Base-by-base conservation (phyloP, 2,113 vertebrate genomes). In the Bos javanicus region DNA sequence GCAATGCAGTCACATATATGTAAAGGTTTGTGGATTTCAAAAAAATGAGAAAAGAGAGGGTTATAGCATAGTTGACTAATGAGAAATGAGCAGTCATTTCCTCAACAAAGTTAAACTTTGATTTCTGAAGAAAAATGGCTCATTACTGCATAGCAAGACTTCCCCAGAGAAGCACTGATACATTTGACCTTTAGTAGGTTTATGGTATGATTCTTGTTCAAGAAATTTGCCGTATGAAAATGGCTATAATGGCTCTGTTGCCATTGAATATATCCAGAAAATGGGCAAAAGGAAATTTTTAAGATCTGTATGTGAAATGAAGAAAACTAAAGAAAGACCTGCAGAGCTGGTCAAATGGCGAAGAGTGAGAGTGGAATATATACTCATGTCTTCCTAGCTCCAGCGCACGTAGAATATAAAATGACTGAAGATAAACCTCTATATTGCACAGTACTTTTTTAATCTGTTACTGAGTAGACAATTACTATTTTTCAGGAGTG, bases 71-170 rank as follows among this genome's bases (percentile, higher is more conserved):
- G 80, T 84, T 92, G 56, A 62, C 76, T 60, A 87, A 64, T 64
- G 46, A 95, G 67, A 52, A 64, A 74, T 62, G 90, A 93, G 36
- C 57, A 90, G 74, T 86, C 56, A 50, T 83, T 92, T 93, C 80
- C 71, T 91, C 64, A 95, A 78, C 59, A 96, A 90, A 95, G 90
- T 74, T 90, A 93, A 91, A 96, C 74, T 78, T 87, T 46, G 33
- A 81, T 93, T 93, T 83, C 67, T 52, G 26, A 91, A 74, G 91
- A 54, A 89, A 91, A 95, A 87, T 87, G 88, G 33, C 57, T 81
- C 67, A 9, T 71, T 78, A 59, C 84, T 86, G 43, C 48, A 36
- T 56, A 43, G 52, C 87, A 90, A 85, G 57, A 48, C 80, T 94
- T 87, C 7, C 80, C 56, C 36, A 57, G 59, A 90, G 85, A 84